Evolutionary conservation across 2,797 vertebrate genomes (phyloP).

Genomic region (Crossoptilon crossoptilon): DNA sequence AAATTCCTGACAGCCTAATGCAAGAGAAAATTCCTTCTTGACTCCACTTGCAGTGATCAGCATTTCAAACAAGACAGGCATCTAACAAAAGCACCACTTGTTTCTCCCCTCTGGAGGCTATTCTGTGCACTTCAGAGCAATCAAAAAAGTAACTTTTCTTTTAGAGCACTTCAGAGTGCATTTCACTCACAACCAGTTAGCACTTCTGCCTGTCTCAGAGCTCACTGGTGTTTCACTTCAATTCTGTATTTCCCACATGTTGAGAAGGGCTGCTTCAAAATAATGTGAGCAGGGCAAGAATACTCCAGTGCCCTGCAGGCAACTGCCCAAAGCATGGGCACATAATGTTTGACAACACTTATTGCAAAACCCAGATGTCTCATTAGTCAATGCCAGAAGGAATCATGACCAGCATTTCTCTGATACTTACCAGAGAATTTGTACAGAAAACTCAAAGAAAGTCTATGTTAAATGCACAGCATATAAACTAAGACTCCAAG

Average conservation of each 20-base stretch:
- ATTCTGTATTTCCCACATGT: background rate
- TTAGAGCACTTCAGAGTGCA: slow-evolving; percentile 26
- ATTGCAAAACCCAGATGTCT: background rate
- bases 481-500: background rate
- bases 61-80: background rate
- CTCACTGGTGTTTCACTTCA: background rate
- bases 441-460: background rate
- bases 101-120: background rate
- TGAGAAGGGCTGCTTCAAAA: background rate
- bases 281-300: background rate
- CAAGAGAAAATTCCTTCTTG: slow-evolving; percentile 1
- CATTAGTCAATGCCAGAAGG: background rate
- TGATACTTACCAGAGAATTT: background rate
- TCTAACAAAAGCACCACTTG: slow-evolving; percentile 11
- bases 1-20: background rate
- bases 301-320: background rate
- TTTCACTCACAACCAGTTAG: background rate
- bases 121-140: background rate
- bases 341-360: accelerated
- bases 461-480: background rate
- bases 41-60: slow-evolving; percentile 7
- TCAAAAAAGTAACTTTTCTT: slow-evolving; percentile 34
- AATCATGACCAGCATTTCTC: background rate
- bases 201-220: background rate
- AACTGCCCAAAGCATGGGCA: background rate